Evolutionary conservation across 2,888 invertebrate genomes (phyloP).

Genomic region (Ormyrus nitidulus): DNA sequence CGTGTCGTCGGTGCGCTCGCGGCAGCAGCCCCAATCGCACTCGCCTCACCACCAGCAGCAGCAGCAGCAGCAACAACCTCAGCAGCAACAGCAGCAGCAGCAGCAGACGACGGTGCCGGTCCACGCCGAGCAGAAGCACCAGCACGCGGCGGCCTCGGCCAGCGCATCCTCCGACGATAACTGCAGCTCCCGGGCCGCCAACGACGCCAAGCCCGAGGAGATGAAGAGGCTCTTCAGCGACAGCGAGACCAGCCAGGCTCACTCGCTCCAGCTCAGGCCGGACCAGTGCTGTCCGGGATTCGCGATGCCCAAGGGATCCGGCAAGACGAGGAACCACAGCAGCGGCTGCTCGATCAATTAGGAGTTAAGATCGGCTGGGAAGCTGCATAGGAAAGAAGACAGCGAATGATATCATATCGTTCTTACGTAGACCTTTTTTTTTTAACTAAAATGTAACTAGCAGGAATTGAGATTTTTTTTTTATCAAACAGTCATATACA

Average conservation of each 20-base stretch:
- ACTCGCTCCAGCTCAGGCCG: constrained; percentile 60
- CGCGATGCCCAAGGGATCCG: constrained; percentile 68
- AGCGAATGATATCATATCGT: too few species aligned
- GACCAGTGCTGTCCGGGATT: constrained; percentile 78
- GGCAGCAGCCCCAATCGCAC: background rate
- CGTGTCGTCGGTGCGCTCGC: constrained; percentile 12
- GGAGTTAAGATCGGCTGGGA: background rate
- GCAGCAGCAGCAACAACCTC: constrained; percentile 8
- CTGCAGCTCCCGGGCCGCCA: constrained; percentile 8
- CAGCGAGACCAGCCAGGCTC: constrained; percentile 38
- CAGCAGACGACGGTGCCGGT: background rate
- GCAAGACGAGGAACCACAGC: constrained; percentile 66
- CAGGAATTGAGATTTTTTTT: too few species aligned
- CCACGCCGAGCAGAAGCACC: background rate
- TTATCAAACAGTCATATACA: too few species aligned
- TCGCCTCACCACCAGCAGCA: background rate
- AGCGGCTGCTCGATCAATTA: constrained; percentile 28
- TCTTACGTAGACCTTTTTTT: too few species aligned
- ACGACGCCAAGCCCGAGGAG: constrained; percentile 3
- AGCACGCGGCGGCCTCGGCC: background rate
- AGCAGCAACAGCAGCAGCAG: constrained; percentile 13
- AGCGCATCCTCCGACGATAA: background rate
- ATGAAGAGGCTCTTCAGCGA: background rate
- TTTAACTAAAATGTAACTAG: too few species aligned
- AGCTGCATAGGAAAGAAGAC: too few species aligned